A percentile compares a stretch with the other conserved stretches of the same genome.
These are phyloP conservation scores for Saturnia japonica DNA, from an alignment of 2,888 invertebrate species.

Conservation along the genomic window DNA sequence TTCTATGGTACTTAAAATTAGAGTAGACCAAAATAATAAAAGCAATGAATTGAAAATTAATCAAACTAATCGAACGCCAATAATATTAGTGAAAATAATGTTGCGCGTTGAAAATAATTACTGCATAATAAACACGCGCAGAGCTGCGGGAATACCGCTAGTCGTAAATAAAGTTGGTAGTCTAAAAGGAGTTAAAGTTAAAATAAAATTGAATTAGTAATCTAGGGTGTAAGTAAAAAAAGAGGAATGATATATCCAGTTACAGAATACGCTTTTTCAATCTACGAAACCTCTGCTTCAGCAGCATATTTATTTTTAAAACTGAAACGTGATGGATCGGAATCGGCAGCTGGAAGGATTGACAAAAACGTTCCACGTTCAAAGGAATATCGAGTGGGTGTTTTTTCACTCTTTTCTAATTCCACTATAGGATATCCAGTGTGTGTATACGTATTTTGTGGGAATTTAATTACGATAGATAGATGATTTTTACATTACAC, in stretches of 20 bases:
- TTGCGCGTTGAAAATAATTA: no score
- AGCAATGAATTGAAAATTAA: no score
- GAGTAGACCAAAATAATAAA: no score
- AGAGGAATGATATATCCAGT: slow-evolving; percentile 31
- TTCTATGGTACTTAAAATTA: no score
- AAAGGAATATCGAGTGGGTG: slow-evolving; percentile 14
- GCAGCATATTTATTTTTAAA: slow-evolving; percentile 31
- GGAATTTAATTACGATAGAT: neutral
- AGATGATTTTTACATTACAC: neutral
- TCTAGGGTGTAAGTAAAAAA: slow-evolving; percentile 13
- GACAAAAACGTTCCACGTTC: slow-evolving; percentile 14
- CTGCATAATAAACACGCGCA: no score
- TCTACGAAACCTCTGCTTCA: slow-evolving; percentile 30
- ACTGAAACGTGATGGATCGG: slow-evolving; percentile 19
- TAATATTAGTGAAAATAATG: no score
- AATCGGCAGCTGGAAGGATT: slow-evolving; percentile 12
- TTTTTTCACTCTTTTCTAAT: neutral
- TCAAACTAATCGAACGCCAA: no score
- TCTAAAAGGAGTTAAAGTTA: neutral
- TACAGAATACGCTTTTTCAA: slow-evolving; percentile 33
- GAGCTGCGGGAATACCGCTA: no score
- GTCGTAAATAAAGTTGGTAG: neutral
- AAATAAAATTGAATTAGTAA: neutral
- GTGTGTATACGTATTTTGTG: neutral
- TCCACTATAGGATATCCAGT: neutral